These are phyloP conservation scores for Sciurus niger DNA, from an alignment of 2,113 vertebrate species.

Conservation along the genomic window DNA sequence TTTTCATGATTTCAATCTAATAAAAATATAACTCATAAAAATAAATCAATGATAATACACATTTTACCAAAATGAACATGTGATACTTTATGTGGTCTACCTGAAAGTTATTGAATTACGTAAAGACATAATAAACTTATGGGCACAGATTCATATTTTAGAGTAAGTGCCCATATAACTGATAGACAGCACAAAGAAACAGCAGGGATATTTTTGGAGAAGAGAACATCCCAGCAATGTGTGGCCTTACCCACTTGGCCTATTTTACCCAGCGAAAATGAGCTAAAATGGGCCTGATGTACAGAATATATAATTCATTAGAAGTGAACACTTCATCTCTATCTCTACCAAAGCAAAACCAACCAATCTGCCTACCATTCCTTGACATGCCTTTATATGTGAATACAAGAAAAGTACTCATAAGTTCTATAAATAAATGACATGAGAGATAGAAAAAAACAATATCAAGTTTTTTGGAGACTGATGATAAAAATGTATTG, in stretches of 20 bases:
- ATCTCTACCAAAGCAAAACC: conserved; percentile 46
- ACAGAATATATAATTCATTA: conserved; percentile 46
- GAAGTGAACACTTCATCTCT: conserved; percentile 26
- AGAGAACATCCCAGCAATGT: background rate
- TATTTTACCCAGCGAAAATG: conserved; percentile 34
- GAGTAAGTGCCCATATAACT: conserved; percentile 19
- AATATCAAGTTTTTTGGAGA: background rate
- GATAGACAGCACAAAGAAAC: conserved; percentile 11
- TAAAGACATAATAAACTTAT: background rate
- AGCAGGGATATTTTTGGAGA: conserved; percentile 15
- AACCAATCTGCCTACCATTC: conserved; percentile 7
- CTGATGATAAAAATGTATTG: background rate
- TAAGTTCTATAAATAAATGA: conserved; percentile 13
- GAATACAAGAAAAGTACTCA: conserved; percentile 7
- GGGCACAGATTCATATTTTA: conserved; percentile 16
- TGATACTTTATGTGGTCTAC: background rate
- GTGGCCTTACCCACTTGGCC: conserved; percentile 26
- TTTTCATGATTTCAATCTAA: background rate
- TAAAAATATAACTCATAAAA: conserved; percentile 56
- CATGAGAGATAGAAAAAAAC: background rate
- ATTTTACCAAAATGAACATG: conserved; percentile 31
- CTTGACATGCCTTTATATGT: conserved; percentile 20
- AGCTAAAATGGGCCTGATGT: conserved; percentile 47
- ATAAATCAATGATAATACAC: conserved; percentile 4
- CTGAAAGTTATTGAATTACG: too few species aligned